Base-by-base conservation (phyloP, 2,797 vertebrate genomes). In the Muscicapa striata region DNA sequence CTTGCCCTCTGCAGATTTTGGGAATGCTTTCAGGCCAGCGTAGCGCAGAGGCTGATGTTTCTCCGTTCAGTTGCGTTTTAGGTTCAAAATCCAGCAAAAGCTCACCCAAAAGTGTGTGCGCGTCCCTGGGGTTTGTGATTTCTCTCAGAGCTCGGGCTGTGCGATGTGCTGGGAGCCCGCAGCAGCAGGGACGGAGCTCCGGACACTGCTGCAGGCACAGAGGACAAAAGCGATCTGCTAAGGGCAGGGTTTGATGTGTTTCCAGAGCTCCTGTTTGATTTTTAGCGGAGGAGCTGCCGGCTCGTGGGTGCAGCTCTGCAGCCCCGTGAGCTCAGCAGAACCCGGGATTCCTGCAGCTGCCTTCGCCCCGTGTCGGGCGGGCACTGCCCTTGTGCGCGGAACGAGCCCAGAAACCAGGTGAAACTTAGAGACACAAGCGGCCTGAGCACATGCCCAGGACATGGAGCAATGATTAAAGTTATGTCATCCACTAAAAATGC, bases 401-500 rank as follows among this genome's bases (percentile, higher is more conserved):
- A 52, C 74, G 2, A 11, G 51, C 61, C 2, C 18, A 34, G 52
- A 83, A 88, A 29, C 29, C 2, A 49, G 63, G 9, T 29, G 73
- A 41, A 66, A 38, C 51, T 32, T 7, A 19, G 89, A 15, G 68
- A 41, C 38, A 51, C 75, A 75, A 85, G 49, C 2, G 87, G 76
- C 79, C 67, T 15, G 7, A 68, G 87, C 84, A 84, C 87, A 66
- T 81, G 79, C 73, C 70, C 79, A 29, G 84, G 89, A 90, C 52
- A 9, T 32, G 69, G 87, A 91, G 89, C 66, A 75, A 94, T 32
- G 73, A 89, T 36, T 76, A 24, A 92, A 87, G 87, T 94, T 95
- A 81, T 81, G 84, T 93, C 94, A 89, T 88, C 48, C 43, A 0
- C 76, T 87, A 94, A 90, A 96, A 97, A 96, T 79, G 82, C 94